Percentiles rank a stretch among this genome's conserved stretches.
Evolutionary conservation across 2,888 invertebrate genomes (phyloP).

Genomic region (Barypeithes pellucidus): DNA sequence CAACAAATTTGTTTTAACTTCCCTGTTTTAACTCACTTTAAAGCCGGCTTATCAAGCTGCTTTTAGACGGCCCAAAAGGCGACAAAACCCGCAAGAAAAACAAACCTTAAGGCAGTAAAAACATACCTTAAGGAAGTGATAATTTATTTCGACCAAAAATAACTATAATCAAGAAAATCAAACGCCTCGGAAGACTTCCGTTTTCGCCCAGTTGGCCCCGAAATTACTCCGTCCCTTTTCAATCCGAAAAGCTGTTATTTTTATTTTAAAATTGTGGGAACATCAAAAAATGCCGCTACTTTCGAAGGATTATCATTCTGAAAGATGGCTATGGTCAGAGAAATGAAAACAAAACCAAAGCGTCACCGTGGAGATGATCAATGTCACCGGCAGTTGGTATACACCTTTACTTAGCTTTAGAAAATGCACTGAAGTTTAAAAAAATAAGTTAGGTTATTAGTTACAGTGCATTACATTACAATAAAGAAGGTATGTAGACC

Average conservation of each 20-base stretch:
- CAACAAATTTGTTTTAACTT: too few species aligned
- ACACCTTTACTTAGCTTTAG: neutral
- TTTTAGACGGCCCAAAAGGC: too few species aligned
- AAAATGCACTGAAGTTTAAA: too few species aligned
- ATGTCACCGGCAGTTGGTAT: conserved; percentile 7
- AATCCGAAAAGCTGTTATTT: conserved; percentile 17
- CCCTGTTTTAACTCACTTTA: too few species aligned
- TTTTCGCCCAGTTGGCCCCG: conserved; percentile 12
- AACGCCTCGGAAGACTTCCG: conserved; percentile 17
- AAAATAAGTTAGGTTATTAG: too few species aligned
- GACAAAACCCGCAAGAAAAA: conserved; percentile 11
- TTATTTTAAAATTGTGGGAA: conserved; percentile 23
- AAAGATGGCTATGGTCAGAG: conserved; percentile 15
- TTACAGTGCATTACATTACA: too few species aligned
- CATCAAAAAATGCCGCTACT: conserved; percentile 21
- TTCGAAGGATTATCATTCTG: conserved; percentile 19
- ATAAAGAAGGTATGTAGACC: neutral
- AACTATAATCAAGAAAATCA: conserved; percentile 29
- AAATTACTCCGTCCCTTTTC: conserved; percentile 18
- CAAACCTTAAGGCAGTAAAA: conserved; percentile 24
- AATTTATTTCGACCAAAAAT: conserved; percentile 27
- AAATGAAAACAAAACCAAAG: conserved; percentile 5
- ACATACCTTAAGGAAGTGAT: conserved; percentile 27
- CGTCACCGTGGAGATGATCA: neutral
- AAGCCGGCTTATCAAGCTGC: too few species aligned